phyloP scores from a whole-genome alignment of 2,797 vertebrate species.

The Malacoctenus gilli region DNA sequence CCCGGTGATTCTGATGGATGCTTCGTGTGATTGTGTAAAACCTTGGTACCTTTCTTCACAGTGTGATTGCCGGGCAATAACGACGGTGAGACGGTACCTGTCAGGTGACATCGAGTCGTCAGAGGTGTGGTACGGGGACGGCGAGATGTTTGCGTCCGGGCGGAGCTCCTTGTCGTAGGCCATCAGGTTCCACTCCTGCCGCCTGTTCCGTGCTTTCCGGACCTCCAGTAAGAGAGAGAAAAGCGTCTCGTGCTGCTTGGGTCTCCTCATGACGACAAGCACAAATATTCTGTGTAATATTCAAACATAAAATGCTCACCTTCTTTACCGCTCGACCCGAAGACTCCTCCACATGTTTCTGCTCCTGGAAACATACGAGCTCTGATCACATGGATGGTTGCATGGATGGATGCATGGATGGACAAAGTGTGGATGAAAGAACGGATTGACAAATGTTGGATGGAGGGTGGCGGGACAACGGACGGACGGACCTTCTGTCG shows the following conservation, averaged over 20 bases:
- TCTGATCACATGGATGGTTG: conserved; percentile 1
- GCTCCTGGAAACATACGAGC: conserved; percentile 70
- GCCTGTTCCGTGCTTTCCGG: conserved; percentile 87
- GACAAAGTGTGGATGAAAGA: conserved; percentile 44
- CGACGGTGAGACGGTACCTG: conserved; percentile 65
- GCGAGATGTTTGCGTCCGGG: conserved; percentile 86
- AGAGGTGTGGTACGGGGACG: conserved; percentile 88
- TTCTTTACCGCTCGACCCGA: conserved; percentile 89
- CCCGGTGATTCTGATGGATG: too few relatives aligned
- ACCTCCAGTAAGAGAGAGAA: conserved; percentile 70
- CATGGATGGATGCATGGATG: rapidly evolving
- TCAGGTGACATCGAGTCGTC: conserved; percentile 89
- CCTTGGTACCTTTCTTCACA: too few relatives aligned
- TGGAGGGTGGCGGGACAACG: rapidly evolving
- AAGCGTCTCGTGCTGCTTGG: too few relatives aligned
- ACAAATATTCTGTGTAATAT: too few relatives aligned
- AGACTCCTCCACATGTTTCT: conserved; percentile 85
- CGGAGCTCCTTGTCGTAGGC: conserved; percentile 91
- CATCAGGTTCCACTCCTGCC: conserved; percentile 93
- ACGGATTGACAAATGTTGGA: background rate
- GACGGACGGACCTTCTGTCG: conserved; percentile 85
- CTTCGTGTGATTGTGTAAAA: too few relatives aligned
- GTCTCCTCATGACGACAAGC: too few relatives aligned
- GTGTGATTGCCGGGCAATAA: too few relatives aligned
- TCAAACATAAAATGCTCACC: too few relatives aligned